A percentile compares a stretch with the other conserved stretches of the same genome.
Conservation (phyloP, 2,888 invertebrate genomes). For the Junonia oenone region DNA sequence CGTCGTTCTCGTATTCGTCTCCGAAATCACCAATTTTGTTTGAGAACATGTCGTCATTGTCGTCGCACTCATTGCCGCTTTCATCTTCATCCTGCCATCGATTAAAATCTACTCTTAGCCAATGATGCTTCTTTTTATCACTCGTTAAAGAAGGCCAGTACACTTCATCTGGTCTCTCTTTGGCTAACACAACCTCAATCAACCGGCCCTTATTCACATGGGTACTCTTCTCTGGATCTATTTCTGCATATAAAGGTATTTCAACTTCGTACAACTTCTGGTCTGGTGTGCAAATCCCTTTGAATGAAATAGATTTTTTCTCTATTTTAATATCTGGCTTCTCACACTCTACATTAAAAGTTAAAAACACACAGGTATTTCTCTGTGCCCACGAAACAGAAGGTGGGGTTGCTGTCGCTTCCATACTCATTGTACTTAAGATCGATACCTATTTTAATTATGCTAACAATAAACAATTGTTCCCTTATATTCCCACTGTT, state of each 20-base stretch:
- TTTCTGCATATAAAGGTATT: conserved; percentile 89
- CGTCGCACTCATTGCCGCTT: conserved; percentile 85
- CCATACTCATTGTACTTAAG: conserved; percentile 30
- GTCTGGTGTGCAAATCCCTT: conserved; percentile 90
- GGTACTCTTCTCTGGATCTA: conserved; percentile 88
- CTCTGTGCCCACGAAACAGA: conserved; percentile 97
- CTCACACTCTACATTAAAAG: conserved; percentile 94
- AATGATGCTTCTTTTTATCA: conserved; percentile 93
- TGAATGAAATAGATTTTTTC: conserved; percentile 85
- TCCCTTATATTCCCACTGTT: background rate
- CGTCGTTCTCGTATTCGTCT: conserved; percentile 68
- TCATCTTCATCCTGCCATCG: conserved; percentile 99
- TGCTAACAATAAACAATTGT: background rate
- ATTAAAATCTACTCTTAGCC: conserved; percentile 97
- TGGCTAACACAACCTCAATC: conserved; percentile 84
- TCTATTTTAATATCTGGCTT: conserved; percentile 86
- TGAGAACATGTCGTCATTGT: conserved; percentile 59
- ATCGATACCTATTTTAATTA: background rate
- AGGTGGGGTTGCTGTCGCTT: conserved; percentile 63
- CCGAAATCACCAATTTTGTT: conserved; percentile 52
- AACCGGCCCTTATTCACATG: conserved; percentile 84
- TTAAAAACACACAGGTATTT: conserved; percentile 86
- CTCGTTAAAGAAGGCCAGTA: conserved; percentile 94
- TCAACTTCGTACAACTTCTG: conserved; percentile 91
- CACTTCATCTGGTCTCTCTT: conserved; percentile 83